Evolutionary conservation across 2,797 vertebrate species (phyloP).

Genomic region (Lindbergichthys nudifrons): DNA sequence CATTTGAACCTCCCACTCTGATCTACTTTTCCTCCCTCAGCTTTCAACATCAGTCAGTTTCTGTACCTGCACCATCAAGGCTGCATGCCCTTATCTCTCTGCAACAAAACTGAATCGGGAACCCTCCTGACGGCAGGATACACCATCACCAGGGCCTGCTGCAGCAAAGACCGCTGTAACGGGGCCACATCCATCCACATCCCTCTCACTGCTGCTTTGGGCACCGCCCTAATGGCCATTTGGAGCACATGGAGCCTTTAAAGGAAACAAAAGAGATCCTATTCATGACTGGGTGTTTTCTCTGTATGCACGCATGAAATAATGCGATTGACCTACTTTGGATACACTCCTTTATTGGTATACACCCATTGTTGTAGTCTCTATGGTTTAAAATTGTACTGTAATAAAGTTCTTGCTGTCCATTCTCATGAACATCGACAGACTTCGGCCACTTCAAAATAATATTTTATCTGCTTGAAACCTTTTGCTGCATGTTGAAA

Average conservation of each 20-base stretch:
- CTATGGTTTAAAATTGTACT: not conserved
- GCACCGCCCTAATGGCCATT: conserved; percentile 22
- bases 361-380: not conserved
- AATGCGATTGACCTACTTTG: not conserved
- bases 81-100: conserved; percentile 43
- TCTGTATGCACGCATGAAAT: not conserved
- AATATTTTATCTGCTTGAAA: not conserved
- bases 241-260: conserved; percentile 38
- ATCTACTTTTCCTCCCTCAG: conserved; percentile 30
- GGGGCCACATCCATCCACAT: conserved; percentile 54
- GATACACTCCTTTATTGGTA: not conserved
- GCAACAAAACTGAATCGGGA: conserved; percentile 34
- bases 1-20: not conserved
- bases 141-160: conserved; percentile 62
- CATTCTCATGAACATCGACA: not conserved
- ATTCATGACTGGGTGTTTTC: not conserved
- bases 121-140: conserved; percentile 53
- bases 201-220: conserved; percentile 43
- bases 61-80: conserved; percentile 39
- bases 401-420: not conserved
- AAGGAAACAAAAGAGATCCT: not conserved
- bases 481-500: not conserved
- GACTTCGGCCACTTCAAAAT: not conserved
- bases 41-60: conserved; percentile 37
- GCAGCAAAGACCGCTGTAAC: conserved; percentile 61